Conservation (phyloP, 1,140 invertebrate species). For the Meloidogyne chitwoodi region DNA sequence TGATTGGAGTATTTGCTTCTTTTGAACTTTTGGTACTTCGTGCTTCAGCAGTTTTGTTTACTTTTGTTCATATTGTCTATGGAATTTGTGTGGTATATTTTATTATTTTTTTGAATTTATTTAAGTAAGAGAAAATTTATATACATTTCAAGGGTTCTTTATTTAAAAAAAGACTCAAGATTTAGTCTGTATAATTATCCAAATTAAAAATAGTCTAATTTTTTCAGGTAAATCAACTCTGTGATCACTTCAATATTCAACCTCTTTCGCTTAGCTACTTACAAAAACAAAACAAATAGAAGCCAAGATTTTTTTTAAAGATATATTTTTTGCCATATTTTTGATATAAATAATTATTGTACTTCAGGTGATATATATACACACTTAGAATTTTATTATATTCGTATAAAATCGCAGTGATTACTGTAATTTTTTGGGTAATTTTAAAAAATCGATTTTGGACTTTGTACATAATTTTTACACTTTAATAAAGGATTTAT, state of each 20-base stretch:
- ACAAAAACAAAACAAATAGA: not conserved
- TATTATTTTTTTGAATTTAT: too few relatives aligned
- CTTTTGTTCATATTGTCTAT: conserved; percentile 62
- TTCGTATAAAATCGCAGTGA: too few relatives aligned
- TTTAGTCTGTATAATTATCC: too few relatives aligned
- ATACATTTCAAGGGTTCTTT: too few relatives aligned
- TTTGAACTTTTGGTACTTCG: conserved; percentile 61
- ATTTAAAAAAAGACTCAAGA: too few relatives aligned
- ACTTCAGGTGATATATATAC: not conserved
- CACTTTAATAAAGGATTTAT: too few relatives aligned
- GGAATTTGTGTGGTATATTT: conserved; percentile 61
- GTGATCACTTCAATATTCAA: conserved; percentile 17
- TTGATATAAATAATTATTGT: not conserved
- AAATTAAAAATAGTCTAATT: not conserved
- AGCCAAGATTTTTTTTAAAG: not conserved
- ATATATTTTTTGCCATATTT: not conserved
- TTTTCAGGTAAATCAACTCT: conserved; percentile 7
- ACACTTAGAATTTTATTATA: too few relatives aligned
- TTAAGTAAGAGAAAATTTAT: too few relatives aligned
- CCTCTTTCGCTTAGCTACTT: conserved; percentile 5
- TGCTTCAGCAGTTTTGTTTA: conserved; percentile 59
- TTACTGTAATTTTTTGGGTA: too few relatives aligned
- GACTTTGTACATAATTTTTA: too few relatives aligned
- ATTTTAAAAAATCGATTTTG: too few relatives aligned
- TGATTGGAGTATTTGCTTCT: conserved; percentile 37